Evolutionary conservation across 2,888 invertebrate species (phyloP), one percentile per base, ranked within the genome.

Genomic region (Pemphredon lugubris): DNA sequence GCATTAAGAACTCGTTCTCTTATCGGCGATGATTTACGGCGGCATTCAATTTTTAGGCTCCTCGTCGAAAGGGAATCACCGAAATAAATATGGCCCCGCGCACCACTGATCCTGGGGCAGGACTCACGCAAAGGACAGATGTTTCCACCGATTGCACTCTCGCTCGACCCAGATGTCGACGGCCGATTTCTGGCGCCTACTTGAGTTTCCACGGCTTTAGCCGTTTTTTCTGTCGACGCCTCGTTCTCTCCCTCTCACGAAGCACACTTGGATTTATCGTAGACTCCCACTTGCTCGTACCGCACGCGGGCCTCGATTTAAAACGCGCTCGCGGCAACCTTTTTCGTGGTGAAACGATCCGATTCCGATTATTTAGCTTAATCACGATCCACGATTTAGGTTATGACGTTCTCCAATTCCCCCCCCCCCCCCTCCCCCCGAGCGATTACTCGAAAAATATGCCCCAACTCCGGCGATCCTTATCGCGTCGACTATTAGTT

Each of bases 1-100:
- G 51, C 83, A 83, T 83, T 83, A 83, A 83, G 82, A 83, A 83
- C 83, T 82, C 80, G 83, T 83, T 83, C 83, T 77, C 83, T 83
- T 83, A 83, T 83, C 83, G 74, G 65, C 74, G 78, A 83, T 83
- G 83, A 83, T 83, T 83, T 83, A 83, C 82, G 70, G 70, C 47
- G 64, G 72, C 80, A 79, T 82, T 83, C 74, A 83, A 82, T 83
- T 83, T 83, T 83, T 83, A 82, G 73, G 61, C 80, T 63, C 70
- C 77, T 78, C 75, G 81, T 81, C 77, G 82, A 79, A 78, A 82
- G 77, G 70, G 81, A 80, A 78, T 81, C 76, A 68, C 70, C 70
- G 77, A 75, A 77, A 82, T 81, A 82, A 79, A 77, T 81, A 79
- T 68, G 55, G 44, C 61, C 47, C 55, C 53, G 37, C 58, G 54